These are phyloP conservation scores for Pasiphila rectangulata DNA, from an alignment of 2,888 invertebrate genomes.

Conservation along the genomic window DNA sequence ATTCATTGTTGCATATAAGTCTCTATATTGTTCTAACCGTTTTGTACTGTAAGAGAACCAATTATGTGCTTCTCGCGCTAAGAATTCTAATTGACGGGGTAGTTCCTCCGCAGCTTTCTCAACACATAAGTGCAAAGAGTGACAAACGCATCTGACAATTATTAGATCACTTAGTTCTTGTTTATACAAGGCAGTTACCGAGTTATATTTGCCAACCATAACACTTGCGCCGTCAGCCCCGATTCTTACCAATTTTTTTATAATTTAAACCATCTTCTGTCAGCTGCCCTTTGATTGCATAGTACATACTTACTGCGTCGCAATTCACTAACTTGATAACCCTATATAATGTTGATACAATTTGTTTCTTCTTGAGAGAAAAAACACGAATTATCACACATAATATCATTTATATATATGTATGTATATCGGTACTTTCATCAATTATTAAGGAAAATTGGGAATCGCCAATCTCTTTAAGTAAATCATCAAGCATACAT, in stretches of 20 bases:
- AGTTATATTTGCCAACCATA: slow-evolving; percentile 27
- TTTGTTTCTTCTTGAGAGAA: neutral
- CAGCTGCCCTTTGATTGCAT: neutral
- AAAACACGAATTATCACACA: slow-evolving; percentile 1
- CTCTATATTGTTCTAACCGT: slow-evolving; percentile 31
- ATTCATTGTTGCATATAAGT: slow-evolving; percentile 33
- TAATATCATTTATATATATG: neutral
- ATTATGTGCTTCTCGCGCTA: slow-evolving; percentile 34
- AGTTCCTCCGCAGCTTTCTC: neutral
- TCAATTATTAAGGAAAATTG: neutral
- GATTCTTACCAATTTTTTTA: slow-evolving; percentile 17
- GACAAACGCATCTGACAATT: neutral
- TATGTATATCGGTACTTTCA: neutral
- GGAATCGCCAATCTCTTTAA: slow-evolving; percentile 38
- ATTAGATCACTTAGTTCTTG: slow-evolving; percentile 12
- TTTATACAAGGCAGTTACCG: slow-evolving; percentile 25
- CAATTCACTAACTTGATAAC: neutral
- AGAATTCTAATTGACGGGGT: neutral
- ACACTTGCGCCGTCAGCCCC: slow-evolving; percentile 22
- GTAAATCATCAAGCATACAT: slow-evolving; percentile 35
- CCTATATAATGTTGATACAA: neutral
- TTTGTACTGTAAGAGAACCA: slow-evolving; percentile 39
- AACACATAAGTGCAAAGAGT: slow-evolving; percentile 1
- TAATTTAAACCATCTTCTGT: neutral
- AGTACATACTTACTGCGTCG: neutral